phyloP scores from a whole-genome alignment of 2,113 vertebrate genomes.

The Arenaria interpres region DNA sequence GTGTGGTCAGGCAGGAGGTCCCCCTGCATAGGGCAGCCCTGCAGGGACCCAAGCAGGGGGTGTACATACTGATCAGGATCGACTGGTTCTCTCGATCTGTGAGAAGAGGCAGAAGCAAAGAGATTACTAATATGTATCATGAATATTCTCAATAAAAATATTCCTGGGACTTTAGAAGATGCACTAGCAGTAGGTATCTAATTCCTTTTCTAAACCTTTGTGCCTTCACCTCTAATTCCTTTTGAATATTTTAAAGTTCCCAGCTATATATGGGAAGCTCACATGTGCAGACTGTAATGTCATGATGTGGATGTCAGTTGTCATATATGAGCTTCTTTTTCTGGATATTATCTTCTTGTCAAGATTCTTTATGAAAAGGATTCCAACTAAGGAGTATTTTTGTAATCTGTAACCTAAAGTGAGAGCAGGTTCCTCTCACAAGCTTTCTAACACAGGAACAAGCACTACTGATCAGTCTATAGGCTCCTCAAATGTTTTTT shows the following conservation, averaged over 20 bases:
- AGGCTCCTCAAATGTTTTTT: not conserved
- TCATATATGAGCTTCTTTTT: rapidly evolving
- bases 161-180: not conserved
- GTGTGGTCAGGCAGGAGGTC: not conserved
- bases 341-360: not conserved
- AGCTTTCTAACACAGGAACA: not conserved
- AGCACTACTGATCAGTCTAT: not conserved
- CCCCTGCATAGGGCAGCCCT: not conserved
- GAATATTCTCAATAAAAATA: not conserved
- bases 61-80: conserved; percentile 74
- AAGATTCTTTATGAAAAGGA: not conserved
- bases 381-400: conserved; percentile 77
- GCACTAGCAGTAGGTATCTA: not conserved
- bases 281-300: conserved; percentile 67
- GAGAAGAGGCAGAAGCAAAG: not conserved
- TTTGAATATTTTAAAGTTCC: not conserved
- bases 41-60: not conserved
- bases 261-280: not conserved
- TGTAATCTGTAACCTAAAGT: not conserved
- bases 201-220: not conserved
- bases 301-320: not conserved
- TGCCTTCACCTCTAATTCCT: not conserved
- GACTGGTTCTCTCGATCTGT: conserved; percentile 76
- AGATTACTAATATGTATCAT: too few species aligned
- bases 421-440: not conserved